These are phyloP conservation scores for Polymixis lichenea DNA, from an alignment of 2,888 invertebrate genomes.

Conservation along the genomic window DNA sequence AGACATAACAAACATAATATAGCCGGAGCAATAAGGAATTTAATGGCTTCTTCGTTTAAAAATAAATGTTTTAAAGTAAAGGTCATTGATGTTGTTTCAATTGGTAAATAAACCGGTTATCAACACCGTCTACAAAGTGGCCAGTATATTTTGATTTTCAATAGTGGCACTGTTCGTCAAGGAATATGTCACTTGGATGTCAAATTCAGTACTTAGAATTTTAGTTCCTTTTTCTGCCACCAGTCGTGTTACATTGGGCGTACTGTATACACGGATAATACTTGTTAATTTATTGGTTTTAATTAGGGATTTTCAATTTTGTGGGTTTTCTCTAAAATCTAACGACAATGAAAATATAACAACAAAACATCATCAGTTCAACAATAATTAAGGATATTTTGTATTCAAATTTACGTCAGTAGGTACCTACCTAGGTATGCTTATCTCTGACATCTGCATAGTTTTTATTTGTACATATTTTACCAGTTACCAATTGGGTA, in stretches of 20 bases:
- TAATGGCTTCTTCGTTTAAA: conserved; percentile 1
- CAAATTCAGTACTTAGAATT: background rate
- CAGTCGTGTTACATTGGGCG: background rate
- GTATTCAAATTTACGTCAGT: background rate
- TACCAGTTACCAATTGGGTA: background rate
- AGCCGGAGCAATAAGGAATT: background rate
- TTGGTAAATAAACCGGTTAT: conserved; percentile 25
- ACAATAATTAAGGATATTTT: background rate
- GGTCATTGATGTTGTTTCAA: conserved; percentile 25
- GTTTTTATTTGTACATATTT: background rate
- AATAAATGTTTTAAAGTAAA: background rate
- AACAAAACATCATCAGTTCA: too few species aligned
- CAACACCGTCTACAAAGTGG: background rate
- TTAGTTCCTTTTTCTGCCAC: conserved; percentile 13
- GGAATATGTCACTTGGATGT: background rate
- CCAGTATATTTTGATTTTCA: background rate
- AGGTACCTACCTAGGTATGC: too few species aligned
- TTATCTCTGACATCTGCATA: background rate
- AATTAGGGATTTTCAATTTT: background rate
- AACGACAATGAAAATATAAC: too few species aligned
- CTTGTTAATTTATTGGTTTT: conserved; percentile 15
- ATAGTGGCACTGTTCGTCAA: background rate
- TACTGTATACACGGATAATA: background rate
- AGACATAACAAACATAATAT: background rate
- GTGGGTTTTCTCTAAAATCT: too few species aligned